Evolutionary conservation across 2,888 invertebrate species (phyloP), one percentile per base, ranked within the genome.

Genomic region (Ophonus ardosiacus): DNA sequence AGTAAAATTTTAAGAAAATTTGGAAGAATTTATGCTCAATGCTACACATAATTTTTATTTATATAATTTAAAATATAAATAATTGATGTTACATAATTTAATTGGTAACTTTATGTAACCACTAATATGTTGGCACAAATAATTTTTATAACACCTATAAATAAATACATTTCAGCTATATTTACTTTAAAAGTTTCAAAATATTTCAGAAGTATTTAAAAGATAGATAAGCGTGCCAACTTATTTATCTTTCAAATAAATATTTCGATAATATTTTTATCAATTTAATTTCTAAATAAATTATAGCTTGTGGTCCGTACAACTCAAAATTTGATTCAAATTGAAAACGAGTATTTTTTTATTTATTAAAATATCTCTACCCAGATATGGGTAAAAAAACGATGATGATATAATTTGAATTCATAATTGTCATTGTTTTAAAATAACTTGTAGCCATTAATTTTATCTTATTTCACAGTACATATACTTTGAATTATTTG

Each of bases 211-310:
- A 51, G 3, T 31, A 31, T 51, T 13, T 51, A 51, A 51, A 51
- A 51, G 10, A 6, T 78, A 78, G 24, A 78, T 56, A 51, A 51
- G 7, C n/a, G 21, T 76, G 51, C 56, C 51, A 43, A 76, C 40
- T 43, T n/a, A n/a, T 15, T 76, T 78, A 78, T 74, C n/a, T 78
- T 51, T 24, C n/a, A 78, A 10, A 78, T 78, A 21, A 56, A 57
- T 51, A 74, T n/a, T 8, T 74, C 31, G 10, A 40, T 63, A 21
- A 5, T 13, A 8, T 51, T 51, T 13, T 31, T 31, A 31, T 31
- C 31, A 31, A 31, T 5, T 31, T 5, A 5, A 31, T 31, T 31
- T 31, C 6, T 31, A 31, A 31, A 31, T 31, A 31, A 31, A 3
- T 21, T 1, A 21, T 21, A 21, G 21, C 1, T 21, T 21, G 1